Base-by-base conservation (phyloP, 2,888 invertebrate species). In the Papilio demoleus region DNA sequence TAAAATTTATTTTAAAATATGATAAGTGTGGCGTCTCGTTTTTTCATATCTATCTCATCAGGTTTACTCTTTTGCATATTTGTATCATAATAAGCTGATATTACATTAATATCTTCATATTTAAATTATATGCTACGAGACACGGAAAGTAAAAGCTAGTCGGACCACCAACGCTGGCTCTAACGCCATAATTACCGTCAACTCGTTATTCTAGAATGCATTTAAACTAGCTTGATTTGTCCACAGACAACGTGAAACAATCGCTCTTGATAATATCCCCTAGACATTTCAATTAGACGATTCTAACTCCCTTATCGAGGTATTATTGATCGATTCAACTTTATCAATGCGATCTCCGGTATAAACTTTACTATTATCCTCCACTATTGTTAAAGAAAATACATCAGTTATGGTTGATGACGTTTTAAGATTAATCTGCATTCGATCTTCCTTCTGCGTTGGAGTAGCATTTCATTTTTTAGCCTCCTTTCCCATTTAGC, bases 341-440 rank as follows among this genome's bases (percentile, higher is more conserved):
- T 75, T 89, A 91, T 89, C 90, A 81, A 82, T 80, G 83, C 82
- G 82, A 88, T 88, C 88, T 88, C 75, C 79, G 78, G 81, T 83
- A 88, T 90, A 88, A 87, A 84, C 80, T 77, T 60, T 74, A 60
- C 47, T 22, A 63, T 61, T 63, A 68, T 64, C 76, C 75, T 74
- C 74, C 73, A 81, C 82, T 80, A 87, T 88, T 91, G 90, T 89
- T 88, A 87, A 87, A 89, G 89, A 88, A 88, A 88, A 88, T 88
- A 88, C 88, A 88, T 90, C 88, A 85, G 87, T 90, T 90, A 91
- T 92, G 90, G 90, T 91, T 89, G 85, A 81, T 81, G 81, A 86
- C 77, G 87, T 81, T 85, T 86, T 82, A 79, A 78, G 79, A 82
- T 81, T 87, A 89, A 89, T 89, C 88, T 81, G 72, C 71, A 81